A percentile compares a stretch with the other conserved stretches of the same genome.
These are phyloP conservation scores for Luscinia megarhynchos DNA, from an alignment of 2,797 vertebrate genomes.

Conservation along the genomic window DNA sequence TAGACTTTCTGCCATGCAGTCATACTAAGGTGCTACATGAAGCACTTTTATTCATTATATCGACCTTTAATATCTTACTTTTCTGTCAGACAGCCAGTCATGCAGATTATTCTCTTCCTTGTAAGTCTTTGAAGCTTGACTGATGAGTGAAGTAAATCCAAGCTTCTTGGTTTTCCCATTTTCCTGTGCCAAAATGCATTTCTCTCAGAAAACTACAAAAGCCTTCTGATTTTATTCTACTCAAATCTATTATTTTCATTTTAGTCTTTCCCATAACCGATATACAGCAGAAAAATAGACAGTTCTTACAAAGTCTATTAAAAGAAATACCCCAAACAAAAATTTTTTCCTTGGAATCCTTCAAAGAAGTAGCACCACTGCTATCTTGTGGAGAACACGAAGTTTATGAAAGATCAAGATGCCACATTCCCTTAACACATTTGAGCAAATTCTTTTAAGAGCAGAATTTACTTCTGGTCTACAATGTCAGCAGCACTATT, in stretches of 20 bases:
- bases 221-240: constrained; percentile 24
- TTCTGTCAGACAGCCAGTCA: neutral
- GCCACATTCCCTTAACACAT: neutral
- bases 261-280: neutral
- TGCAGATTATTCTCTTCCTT: constrained; percentile 3
- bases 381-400: neutral
- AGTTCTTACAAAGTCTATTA: neutral
- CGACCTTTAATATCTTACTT: neutral
- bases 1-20: neutral
- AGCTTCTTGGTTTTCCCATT: neutral
- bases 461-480: neutral
- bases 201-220: constrained; percentile 63
- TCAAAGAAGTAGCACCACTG: neutral
- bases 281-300: neutral
- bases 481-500: neutral
- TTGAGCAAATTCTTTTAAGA: neutral
- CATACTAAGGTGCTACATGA: neutral
- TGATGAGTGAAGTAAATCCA: constrained; percentile 37
- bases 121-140: constrained; percentile 60
- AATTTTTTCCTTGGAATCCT: neutral
- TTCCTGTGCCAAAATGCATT: constrained; percentile 23
- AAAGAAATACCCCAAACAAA: neutral
- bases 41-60: constrained; percentile 1
- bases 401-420: neutral
- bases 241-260: neutral